Conservation (phyloP, 2,797 vertebrate species). For the Hemitrygon akajei region DNA sequence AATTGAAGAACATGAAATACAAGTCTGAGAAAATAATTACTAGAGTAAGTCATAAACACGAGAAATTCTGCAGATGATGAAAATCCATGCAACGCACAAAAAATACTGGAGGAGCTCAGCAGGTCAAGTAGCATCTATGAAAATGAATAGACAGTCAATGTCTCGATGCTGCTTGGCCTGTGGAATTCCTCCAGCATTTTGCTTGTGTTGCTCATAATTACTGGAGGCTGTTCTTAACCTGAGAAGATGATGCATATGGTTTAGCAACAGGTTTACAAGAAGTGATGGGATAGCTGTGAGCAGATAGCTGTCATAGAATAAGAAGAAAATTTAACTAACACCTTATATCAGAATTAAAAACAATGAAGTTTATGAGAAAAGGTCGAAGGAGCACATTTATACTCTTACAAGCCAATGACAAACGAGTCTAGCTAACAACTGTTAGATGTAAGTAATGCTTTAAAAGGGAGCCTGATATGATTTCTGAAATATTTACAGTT, state of each 20-base stretch:
- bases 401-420: background rate
- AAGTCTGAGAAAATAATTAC: background rate
- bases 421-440: background rate
- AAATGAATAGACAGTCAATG: too few species aligned
- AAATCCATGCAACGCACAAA: too few species aligned
- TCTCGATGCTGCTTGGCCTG: too few species aligned
- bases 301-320: background rate
- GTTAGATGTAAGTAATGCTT: background rate
- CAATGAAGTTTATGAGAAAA: background rate
- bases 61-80: background rate
- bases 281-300: background rate
- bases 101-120: too few species aligned
- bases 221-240: background rate
- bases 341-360: background rate
- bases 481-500: background rate
- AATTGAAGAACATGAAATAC: background rate
- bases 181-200: too few species aligned
- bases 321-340: background rate
- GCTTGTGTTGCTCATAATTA: background rate
- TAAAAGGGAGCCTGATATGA: background rate
- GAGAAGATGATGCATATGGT: background rate
- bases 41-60: background rate
- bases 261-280: background rate
- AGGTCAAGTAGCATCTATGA: too few species aligned
- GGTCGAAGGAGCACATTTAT: background rate